Percentiles rank a stretch among this genome's conserved stretches.
These are phyloP conservation scores for Microtus pennsylvanicus DNA, from an alignment of 2,113 vertebrate genomes.

Conservation along the genomic window DNA sequence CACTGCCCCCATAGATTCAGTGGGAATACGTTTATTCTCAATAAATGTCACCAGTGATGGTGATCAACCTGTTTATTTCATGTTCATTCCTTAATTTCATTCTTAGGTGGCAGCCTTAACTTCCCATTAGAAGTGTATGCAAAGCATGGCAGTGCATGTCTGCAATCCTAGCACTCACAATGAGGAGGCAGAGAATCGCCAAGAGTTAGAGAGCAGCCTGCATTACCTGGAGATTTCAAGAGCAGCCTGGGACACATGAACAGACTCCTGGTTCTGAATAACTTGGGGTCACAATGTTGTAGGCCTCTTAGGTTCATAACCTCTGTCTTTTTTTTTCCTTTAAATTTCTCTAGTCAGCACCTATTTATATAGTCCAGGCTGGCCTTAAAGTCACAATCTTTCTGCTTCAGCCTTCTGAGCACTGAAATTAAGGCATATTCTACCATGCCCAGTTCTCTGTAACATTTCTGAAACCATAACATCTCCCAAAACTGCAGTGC, in stretches of 20 bases:
- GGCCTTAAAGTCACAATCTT: neutral
- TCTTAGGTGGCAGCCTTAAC: neutral
- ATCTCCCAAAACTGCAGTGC: neutral
- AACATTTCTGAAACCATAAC: slow-evolving; percentile 13
- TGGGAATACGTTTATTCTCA: neutral
- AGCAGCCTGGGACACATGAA: neutral
- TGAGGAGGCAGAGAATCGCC: neutral
- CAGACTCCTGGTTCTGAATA: neutral
- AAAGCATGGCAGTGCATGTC: neutral
- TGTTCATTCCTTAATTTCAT: slow-evolving; percentile 6
- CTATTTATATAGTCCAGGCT: neutral
- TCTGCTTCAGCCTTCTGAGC: neutral
- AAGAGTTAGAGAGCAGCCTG: neutral
- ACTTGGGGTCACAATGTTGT: neutral
- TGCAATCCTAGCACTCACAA: neutral
- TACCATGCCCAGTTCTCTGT: neutral
- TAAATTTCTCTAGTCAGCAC: neutral
- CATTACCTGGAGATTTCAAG: neutral
- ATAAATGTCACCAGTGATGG: neutral
- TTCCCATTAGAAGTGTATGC: neutral
- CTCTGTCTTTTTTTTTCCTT: neutral
- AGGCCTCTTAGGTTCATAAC: neutral
- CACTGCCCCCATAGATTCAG: neutral
- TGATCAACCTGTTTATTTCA: neutral
- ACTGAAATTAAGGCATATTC: neutral